Evolutionary conservation across 2,113 vertebrate species (phyloP).

Genomic region (Motacilla tschutschensis): DNA sequence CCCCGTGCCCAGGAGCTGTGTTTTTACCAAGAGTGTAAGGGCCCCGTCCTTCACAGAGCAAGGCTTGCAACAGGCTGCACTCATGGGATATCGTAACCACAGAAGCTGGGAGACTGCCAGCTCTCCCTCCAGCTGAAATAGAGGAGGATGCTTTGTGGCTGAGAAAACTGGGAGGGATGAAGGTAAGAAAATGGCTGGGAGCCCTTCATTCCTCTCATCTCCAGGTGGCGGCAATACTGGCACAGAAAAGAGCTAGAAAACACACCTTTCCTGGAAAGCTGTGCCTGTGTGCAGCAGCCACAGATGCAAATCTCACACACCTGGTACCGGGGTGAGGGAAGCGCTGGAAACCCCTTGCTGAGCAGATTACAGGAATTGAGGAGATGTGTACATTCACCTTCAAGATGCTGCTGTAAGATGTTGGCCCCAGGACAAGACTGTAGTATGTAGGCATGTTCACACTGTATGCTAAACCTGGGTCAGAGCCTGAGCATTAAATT

Average conservation of each 20-base stretch:
- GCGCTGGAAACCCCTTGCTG: neutral
- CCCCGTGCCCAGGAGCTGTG: neutral
- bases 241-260: slow-evolving; percentile 19
- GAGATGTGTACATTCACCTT: neutral
- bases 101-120: slow-evolving; percentile 21
- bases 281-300: neutral
- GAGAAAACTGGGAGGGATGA: neutral
- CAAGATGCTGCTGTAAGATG: neutral
- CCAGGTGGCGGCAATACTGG: slow-evolving; percentile 59
- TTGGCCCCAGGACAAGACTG: neutral
- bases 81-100: neutral
- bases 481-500: neutral
- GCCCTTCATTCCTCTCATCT: slow-evolving; percentile 43
- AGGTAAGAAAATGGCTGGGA: neutral
- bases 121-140: neutral
- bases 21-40: neutral
- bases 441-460: neutral
- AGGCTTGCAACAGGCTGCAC: neutral
- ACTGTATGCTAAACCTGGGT: neutral
- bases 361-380: neutral
- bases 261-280: slow-evolving; percentile 14
- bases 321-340: accelerated
- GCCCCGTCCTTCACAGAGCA: neutral
- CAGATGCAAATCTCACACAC: neutral
- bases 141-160: neutral